Base-by-base conservation (phyloP, 2,797 vertebrate species). In the Lagocephalus sceleratus region DNA sequence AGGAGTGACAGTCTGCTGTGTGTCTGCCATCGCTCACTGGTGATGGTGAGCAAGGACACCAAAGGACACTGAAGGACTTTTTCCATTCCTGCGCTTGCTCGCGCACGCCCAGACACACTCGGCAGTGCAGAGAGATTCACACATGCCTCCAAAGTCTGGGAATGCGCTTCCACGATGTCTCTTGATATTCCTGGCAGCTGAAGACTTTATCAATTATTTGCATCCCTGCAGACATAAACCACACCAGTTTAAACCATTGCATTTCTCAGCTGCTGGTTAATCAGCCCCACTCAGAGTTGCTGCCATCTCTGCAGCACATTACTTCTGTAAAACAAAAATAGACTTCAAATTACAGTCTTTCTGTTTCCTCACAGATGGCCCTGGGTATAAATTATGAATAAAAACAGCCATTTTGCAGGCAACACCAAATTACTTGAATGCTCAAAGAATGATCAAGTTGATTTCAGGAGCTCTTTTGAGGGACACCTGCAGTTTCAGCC, bases 41-140 rank as follows among this genome's bases (percentile, higher is more conserved):
- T 2, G 26, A 29, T 29, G 26, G 49, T 71, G 68, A 68, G 40
- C 70, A 60, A 59, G 25, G 38, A 46, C 22, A 20, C 54, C 43
- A 45, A 44, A 49, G 39, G 25, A 66, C 70, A 32, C 25, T 5
- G 26, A 12, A 0, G 23, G 21, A 22, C 51, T 43, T 47, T 38
- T 54, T 11, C 29, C 29, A 29, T 9, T 29, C 29, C 29, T 29
- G 23, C 4, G 7, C 4, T 5, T 7, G 7, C 23, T 5, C 23
- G 4, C 23, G 23, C 23, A 11, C 29, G 11, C 29, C 9, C 29
- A 29, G 8, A 29, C 8, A 8, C 29, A 29, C 29, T 25, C 23
- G 11, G 29, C 29, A 10, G 29, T 8, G 29, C 7, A 29, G 29
- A 2, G 7, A 10, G 2, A 29, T 29, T 29, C 29, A 29, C 29